Evolutionary conservation across 2,113 vertebrate genomes (phyloP), one percentile per base, ranked within the genome.

Genomic region (Leptobrachium leishanense): DNA sequence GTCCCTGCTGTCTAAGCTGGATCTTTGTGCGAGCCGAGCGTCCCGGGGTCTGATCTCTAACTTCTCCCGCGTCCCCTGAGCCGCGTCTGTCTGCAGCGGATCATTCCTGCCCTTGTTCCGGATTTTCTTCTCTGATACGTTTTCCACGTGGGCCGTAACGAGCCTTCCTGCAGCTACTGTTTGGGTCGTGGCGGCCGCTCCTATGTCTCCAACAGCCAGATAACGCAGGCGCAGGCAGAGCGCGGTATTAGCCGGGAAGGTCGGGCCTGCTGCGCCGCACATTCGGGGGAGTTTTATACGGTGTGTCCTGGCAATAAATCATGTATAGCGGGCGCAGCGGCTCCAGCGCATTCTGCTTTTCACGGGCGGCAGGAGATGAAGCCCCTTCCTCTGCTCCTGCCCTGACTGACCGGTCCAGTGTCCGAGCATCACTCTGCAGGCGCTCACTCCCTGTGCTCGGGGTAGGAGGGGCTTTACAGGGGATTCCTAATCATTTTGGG

Each of bases 141-240:
- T 66, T 53, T n/a, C 41, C 66, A 68, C 67, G 40, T 9, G 66
- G 54, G 20, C 20, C 39, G n/a, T 59, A 44, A 46, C 3, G 44
- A 46, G 13, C 13, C 3, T 59, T 59, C 13, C 13, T 15, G 9
- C 55, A 15, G 55, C 55, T 11, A 46, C 3, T 59, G 10, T 59
- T 59, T 59, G 6, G 55, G 55, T 15, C 2, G 7, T 12, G 11
- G 55, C n/a, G n/a, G n/a, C 10, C 6, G 39, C 50, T n/a, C 12
- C 57, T 46, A 69, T 53, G 50, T 43, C 11, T 65, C 15, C 5
- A 31, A 1, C 63, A 13, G 3, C 50, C 44, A 63, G 57, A n/a
- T n/a, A 59, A 6, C 73, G 77, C 77, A 67, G 63, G 73, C 42
- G 63, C 42, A 5, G 40, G 44, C 77, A 67, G 12, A 72, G 42